Evolutionary conservation across 2,888 invertebrate genomes (phyloP), one percentile per base, ranked within the genome.

Genomic region (Drosophila buzzatii): DNA sequence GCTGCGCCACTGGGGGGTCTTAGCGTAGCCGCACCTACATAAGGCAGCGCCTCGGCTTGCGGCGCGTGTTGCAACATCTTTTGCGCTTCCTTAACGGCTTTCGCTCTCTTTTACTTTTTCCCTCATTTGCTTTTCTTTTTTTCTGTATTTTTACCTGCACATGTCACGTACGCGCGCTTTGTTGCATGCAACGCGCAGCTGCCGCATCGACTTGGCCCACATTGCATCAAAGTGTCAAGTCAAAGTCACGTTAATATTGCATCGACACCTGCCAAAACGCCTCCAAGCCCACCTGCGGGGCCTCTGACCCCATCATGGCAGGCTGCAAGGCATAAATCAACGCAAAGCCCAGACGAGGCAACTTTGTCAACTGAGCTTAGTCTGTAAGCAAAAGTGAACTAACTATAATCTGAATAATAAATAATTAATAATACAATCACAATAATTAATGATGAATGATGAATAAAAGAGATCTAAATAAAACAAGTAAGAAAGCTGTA

Each of bases 191-290:
- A 63, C 65, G 63, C n/a, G 37, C 57, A 60, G 75, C 41, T 65
- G 75, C 58, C 58, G 53, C 60, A 49, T 47, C 69, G 61, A 74
- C 62, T 33, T 73, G 59, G 23, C 64, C 37, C 71, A 71, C 72
- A 41, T 57, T 45, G 58, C 47, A 8, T 14, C 39, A 41, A 41
- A 35, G 39, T 41, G 41, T n/a, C 39, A 53, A 49, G 49, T 41
- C 78, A 81, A 80, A 87, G 87, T 84, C 85, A 82, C 68, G 85
- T 85, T 87, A 87, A 87, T 87, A 44, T 56, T 82, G 79, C 85
- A 74, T 82, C 87, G 81, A 85, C 77, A 78, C 55, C 60, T 61
- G 74, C 70, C 87, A 80, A 75, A 27, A 27, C 27, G 5, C 27
- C 27, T 27, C 5, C 5, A 27, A 27, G 27, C 27, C 27, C 27